phyloP scores from a whole-genome alignment of 1,140 invertebrate species.

The Sycophaga agraensis region DNA sequence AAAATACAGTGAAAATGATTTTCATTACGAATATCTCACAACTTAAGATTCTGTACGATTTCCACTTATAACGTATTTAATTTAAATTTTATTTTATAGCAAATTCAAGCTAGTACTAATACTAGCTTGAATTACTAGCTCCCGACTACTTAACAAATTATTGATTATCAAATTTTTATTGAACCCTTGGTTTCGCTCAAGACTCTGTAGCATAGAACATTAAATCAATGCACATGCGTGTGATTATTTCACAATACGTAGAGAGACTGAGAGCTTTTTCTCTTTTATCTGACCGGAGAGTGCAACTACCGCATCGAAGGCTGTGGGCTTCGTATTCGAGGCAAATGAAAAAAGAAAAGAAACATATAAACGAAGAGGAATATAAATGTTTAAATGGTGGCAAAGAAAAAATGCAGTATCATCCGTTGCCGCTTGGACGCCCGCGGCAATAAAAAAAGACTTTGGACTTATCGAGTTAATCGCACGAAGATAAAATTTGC shows the following conservation, averaged over 20 bases:
- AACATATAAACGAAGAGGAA: not conserved
- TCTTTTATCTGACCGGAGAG: conserved; percentile 24
- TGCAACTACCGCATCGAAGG: conserved; percentile 35
- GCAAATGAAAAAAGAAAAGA: conserved; percentile 5
- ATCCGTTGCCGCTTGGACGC: not conserved
- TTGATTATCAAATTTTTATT: too few relatives aligned
- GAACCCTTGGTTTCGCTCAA: not conserved
- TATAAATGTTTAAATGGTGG: conserved; percentile 5
- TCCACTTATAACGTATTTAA: too few relatives aligned
- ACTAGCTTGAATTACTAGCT: too few relatives aligned
- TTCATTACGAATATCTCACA: too few relatives aligned
- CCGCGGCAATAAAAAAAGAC: not conserved
- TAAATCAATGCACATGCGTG: conserved; percentile 22
- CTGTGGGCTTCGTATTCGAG: conserved; percentile 17
- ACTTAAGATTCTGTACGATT: too few relatives aligned
- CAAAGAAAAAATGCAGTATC: conserved; percentile 8
- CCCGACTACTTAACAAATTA: too few relatives aligned
- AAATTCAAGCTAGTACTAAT: too few relatives aligned
- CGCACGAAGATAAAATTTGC: conserved; percentile 1
- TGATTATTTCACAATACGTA: conserved; percentile 32
- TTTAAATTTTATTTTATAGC: too few relatives aligned
- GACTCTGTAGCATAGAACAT: not conserved
- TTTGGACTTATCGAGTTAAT: conserved; percentile 4
- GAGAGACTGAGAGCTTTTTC: not conserved
- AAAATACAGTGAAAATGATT: too few relatives aligned